Evolutionary conservation across 1,140 invertebrate genomes (phyloP).

Genomic region (Pseudoatta argentina): DNA sequence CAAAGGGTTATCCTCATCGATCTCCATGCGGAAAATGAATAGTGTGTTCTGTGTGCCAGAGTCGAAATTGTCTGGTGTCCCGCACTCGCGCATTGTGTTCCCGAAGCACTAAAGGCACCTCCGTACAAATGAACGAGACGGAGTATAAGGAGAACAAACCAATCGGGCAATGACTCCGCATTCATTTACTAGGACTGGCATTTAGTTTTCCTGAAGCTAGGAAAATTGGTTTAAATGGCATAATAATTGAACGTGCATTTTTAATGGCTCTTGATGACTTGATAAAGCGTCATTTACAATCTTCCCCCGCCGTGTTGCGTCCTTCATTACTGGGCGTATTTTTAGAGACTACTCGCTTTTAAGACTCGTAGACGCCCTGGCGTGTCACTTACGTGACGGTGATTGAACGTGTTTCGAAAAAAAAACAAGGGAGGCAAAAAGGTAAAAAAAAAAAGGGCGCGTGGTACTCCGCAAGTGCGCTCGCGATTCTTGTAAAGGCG

Average conservation of each 20-base stretch:
- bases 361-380: background rate
- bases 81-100: slow-evolving; percentile 44
- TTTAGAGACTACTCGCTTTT: background rate
- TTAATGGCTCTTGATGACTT: slow-evolving; percentile 19
- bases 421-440: background rate
- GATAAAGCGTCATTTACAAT: slow-evolving; percentile 10
- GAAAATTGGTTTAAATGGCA: slow-evolving; percentile 1
- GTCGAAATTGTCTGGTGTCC: slow-evolving; percentile 68
- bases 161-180: slow-evolving; percentile 6
- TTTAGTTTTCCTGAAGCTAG: background rate
- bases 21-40: slow-evolving; percentile 76
- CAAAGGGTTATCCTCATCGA: slow-evolving; percentile 72
- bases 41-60: slow-evolving; percentile 61
- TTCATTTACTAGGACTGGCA: background rate
- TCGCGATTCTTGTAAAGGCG: slow-evolving; percentile 32
- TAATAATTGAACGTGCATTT: slow-evolving; percentile 26
- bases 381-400: slow-evolving; percentile 12
- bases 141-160: background rate
- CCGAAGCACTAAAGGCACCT: slow-evolving; percentile 71
- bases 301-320: background rate
- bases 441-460: background rate
- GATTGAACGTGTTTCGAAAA: background rate
- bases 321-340: background rate
- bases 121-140: background rate
- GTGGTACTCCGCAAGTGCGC: background rate